Base-by-base conservation (phyloP, 2,113 vertebrate genomes). In the Alouatta palliata region DNA sequence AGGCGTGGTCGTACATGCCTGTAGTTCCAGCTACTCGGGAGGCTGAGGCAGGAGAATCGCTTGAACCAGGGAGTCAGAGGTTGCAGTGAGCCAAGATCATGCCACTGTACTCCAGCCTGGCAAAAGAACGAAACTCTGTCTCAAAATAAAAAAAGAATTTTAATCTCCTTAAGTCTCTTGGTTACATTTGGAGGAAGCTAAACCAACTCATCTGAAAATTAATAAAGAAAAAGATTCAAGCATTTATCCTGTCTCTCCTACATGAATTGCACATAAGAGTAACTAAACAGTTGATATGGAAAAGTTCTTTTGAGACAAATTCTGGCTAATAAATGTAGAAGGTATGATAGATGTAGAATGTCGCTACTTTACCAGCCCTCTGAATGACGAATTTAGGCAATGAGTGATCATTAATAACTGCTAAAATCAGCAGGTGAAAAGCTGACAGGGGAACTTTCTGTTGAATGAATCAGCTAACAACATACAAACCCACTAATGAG, bases 291-390 rank as follows among this genome's bases (percentile, higher is more conserved):
- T 12, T 81, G 40, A 37, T 54, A 84, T 7, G 27, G 70, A 17
- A 19, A 87, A 79, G 58, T n/a, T 88, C 64, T 97, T 86, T 88
- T 94, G 47, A 90, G 52, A 94, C 40, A 96, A 95, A 92, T 37
- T 68, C 35, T 2, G 68, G 40, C 47, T 76, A 68, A 66, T 76
- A 75, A 75, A 82, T 75, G n/a, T 37, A 61, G 49, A 89, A 88
- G n/a, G 14, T n/a, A 89, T 71, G 3, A 87, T 0, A 93, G 6
- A 35, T 77, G 9, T 3, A 73, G 76, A 96, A 85, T 64, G 54
- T 23, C 30, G 52, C 14, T 91, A 10, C 43, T 77, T 87, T 96
- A 49, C 54, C 10, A 83, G 30, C 11, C 25, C 5, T 49, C 64
- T 52, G 43, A 88, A 86, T 87, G 23, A 88, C 52, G 20, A 14